Base-by-base conservation (phyloP, 2,888 invertebrate species). In the Psylliodes chrysocephalus region DNA sequence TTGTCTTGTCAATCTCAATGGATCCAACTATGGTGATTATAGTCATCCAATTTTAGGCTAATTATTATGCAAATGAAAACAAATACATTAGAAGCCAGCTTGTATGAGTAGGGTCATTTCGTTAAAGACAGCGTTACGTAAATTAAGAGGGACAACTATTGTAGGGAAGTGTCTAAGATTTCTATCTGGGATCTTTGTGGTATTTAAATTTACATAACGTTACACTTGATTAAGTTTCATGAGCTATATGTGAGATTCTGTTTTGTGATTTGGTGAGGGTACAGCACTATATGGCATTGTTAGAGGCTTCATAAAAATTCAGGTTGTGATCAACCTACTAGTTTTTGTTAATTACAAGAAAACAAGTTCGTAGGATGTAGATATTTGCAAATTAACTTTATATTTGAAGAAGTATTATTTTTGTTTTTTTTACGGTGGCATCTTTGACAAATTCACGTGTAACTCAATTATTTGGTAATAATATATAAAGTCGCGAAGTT, bases 11-110 rank as follows among this genome's bases (percentile, higher is more conserved):
- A 22, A 46, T 46, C 22, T 22, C 22, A 46, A 46, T 22, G 22
- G 46, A 46, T 46, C 40, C 40, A 42, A 54, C 22, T 54, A 40
- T 40, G 25, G 40, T 40, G 54, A 40, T 40, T 42, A 53, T 44
- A 42, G 33, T 52, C 47, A n/a, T 38, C 62, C 60, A 28, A 55
- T 61, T 53, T 42, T 30, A 15, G 38, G 14, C 57, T 65, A 60
- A 66, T 66, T 60, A 66, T 42, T 63, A 69, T 69, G 69, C 63
- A 69, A 69, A 69, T 63, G 22, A 54, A 63, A 60, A 63, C 65
- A 71, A 71, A 70, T 68, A 73, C 69, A 73, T 73, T 73, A 73
- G 57, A 64, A 63, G 64, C 63, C 63, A 67, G 68, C 70, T 67
- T 70, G 63, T 60, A 33, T 47, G 57, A 60, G 53, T 59, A 66